Evolutionary conservation across 2,113 vertebrate species (phyloP).

Genomic region (Epinephelus cyanopodus): DNA sequence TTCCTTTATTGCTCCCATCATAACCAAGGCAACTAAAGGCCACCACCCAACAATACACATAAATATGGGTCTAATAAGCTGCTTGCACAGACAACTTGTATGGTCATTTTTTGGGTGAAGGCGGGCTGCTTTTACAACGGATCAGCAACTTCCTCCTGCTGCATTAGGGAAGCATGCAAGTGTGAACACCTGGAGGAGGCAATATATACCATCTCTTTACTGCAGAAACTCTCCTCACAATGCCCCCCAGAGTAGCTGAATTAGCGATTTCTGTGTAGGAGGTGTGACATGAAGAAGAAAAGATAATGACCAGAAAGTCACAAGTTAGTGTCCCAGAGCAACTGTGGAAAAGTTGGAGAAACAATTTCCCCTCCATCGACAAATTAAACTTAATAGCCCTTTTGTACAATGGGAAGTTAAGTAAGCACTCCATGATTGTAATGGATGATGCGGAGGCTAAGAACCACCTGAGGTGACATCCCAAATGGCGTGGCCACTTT

Average conservation of each 20-base stretch:
- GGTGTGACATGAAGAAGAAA: background rate
- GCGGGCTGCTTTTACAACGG: background rate
- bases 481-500: too few relatives aligned
- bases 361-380: conserved; percentile 12
- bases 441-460: background rate
- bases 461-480: too few relatives aligned
- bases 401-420: background rate
- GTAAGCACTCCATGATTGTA: background rate
- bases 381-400: background rate
- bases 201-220: background rate
- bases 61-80: too few relatives aligned
- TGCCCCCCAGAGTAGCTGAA: conserved; percentile 7
- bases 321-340: background rate
- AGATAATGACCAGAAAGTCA: conserved; percentile 24
- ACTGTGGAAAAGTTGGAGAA: background rate
- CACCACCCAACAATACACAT: too few relatives aligned
- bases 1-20: too few relatives aligned
- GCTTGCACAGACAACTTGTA: too few relatives aligned
- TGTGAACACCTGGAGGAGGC: background rate
- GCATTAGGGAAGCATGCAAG: background rate
- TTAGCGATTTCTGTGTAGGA: conserved; percentile 8
- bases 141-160: conserved; percentile 1
- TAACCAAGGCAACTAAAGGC: too few relatives aligned
- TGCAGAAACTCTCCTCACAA: background rate
- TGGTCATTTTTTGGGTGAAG: too few relatives aligned